A percentile compares a stretch with the other conserved stretches of the same genome.
Conservation (phyloP, 2,113 vertebrate species). For the Pyxicephalus adspersus region DNA sequence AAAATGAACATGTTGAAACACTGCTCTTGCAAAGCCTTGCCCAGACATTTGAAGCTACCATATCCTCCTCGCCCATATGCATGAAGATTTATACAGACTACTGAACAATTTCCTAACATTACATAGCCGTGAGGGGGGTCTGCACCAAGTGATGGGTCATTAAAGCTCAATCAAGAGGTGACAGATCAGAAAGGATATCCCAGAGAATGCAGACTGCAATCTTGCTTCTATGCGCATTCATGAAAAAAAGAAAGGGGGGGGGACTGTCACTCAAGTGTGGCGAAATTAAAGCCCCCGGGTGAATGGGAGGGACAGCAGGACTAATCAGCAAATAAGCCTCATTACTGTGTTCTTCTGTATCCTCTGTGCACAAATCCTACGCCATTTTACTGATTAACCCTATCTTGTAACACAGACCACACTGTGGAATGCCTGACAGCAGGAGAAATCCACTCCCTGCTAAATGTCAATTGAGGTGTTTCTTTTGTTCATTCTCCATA, state of each 20-base stretch:
- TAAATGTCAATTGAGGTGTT: too few relatives aligned
- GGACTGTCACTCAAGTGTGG: neutral
- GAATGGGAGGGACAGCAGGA: neutral
- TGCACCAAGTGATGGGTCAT: neutral
- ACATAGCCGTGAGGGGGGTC: neutral
- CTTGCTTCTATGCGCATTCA: neutral
- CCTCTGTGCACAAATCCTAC: conserved; percentile 15
- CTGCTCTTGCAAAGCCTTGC: neutral
- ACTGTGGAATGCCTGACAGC: too few relatives aligned
- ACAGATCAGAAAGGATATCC: neutral
- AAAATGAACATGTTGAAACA: neutral
- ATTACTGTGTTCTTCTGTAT: conserved; percentile 28
- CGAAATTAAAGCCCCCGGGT: neutral
- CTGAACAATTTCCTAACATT: neutral
- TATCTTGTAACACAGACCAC: neutral
- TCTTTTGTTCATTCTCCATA: too few relatives aligned
- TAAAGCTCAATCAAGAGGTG: neutral
- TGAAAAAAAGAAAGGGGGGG: neutral
- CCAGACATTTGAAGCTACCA: conserved; percentile 12
- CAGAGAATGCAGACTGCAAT: neutral
- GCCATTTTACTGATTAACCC: conserved; percentile 8
- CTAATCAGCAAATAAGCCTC: conserved; percentile 39
- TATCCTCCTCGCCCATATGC: neutral
- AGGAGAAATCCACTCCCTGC: too few relatives aligned
- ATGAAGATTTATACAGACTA: neutral